phyloP scores from a whole-genome alignment of 2,113 vertebrate genomes.

The Microcebus lehilahytsara region DNA sequence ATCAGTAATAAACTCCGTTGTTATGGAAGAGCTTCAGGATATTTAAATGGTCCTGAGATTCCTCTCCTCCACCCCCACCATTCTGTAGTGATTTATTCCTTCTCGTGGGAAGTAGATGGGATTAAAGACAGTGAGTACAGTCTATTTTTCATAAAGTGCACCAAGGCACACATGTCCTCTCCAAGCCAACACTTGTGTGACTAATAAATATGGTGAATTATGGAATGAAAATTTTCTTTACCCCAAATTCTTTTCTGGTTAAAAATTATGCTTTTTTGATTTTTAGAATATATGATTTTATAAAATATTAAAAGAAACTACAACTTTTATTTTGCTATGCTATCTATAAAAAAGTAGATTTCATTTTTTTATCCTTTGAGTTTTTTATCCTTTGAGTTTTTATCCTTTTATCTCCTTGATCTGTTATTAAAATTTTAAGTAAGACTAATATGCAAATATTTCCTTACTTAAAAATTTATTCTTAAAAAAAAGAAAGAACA shows the following conservation, averaged over 20 bases:
- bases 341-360: background rate
- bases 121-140: background rate
- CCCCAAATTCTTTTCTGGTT: background rate
- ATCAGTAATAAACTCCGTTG: background rate
- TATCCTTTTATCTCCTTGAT: background rate
- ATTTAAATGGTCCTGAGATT: background rate
- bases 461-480: conserved; percentile 53
- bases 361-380: background rate
- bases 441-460: conserved; percentile 55
- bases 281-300: conserved; percentile 19
- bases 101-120: background rate
- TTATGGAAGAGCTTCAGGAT: background rate
- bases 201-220: background rate
- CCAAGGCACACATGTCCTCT: background rate
- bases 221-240: background rate
- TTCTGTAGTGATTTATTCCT: background rate
- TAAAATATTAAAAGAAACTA: conserved; percentile 13
- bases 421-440: conserved; percentile 25
- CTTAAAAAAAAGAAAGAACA: background rate
- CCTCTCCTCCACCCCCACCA: background rate
- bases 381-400: background rate
- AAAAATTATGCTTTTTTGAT: background rate
- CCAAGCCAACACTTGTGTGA: background rate
- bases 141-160: conserved; percentile 6
- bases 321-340: background rate